These are phyloP conservation scores for Chironomus riparius DNA, from an alignment of 2,888 invertebrate genomes.

Conservation along the genomic window DNA sequence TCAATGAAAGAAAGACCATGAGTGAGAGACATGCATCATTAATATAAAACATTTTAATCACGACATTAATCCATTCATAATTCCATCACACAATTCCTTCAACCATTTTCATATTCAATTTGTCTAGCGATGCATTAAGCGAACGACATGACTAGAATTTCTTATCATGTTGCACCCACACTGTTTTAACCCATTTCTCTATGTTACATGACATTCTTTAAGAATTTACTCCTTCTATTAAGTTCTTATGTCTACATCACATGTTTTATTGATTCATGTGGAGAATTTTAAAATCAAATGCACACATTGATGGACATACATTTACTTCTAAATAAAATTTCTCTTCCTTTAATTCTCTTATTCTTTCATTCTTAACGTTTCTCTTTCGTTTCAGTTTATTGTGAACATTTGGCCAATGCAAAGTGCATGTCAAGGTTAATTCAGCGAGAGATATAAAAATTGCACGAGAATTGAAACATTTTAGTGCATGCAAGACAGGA, in stretches of 20 bases:
- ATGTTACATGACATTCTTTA: background rate
- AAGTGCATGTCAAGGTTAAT: background rate
- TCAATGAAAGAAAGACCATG: background rate
- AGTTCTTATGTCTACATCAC: background rate
- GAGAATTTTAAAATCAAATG: too few species aligned
- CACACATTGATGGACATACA: too few species aligned
- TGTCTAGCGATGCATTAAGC: background rate
- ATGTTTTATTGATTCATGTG: background rate
- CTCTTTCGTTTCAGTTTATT: too few species aligned
- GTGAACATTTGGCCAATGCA: background rate
- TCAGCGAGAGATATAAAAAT: background rate
- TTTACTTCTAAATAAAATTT: too few species aligned
- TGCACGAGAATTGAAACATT: background rate
- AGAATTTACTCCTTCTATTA: background rate
- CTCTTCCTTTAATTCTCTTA: too few species aligned
- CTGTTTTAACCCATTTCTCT: background rate
- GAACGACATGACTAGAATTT: background rate
- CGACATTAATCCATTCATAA: constrained; percentile 11
- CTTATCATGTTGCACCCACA: background rate
- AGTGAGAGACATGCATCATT: background rate
- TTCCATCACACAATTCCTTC: constrained; percentile 14
- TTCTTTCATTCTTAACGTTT: too few species aligned
- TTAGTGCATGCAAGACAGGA: background rate
- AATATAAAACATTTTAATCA: background rate
- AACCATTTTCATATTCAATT: background rate